Conservation (phyloP, 2,113 vertebrate species). For the Sinocyclocheilus grahami region DNA sequence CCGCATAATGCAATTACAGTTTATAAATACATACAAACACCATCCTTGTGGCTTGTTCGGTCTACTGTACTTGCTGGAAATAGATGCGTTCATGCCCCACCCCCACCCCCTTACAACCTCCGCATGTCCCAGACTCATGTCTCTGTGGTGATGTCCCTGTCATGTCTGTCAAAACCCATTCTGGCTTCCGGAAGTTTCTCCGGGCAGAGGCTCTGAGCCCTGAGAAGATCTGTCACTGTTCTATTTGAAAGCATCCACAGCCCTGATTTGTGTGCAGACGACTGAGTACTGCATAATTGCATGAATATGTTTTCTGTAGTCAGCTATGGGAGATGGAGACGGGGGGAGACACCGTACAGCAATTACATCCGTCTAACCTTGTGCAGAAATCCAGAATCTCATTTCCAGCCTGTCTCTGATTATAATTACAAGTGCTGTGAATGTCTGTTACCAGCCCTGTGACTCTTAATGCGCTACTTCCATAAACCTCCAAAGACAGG, state of each 20-base stretch:
- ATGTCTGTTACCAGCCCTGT: slow-evolving; percentile 45
- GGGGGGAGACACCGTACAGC: slow-evolving; percentile 58
- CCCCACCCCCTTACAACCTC: not conserved
- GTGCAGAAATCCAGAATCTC: slow-evolving; percentile 63
- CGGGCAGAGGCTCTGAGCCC: slow-evolving; percentile 18
- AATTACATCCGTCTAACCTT: slow-evolving; percentile 59
- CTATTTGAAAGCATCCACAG: slow-evolving; percentile 46
- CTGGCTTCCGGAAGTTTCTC: slow-evolving; percentile 34
- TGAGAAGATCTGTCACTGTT: slow-evolving; percentile 39
- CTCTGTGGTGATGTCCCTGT: slow-evolving; percentile 45
- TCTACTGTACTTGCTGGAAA: slow-evolving; percentile 30
- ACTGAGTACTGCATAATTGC: no score
- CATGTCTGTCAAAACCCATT: slow-evolving; percentile 49
- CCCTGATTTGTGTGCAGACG: slow-evolving; percentile 33
- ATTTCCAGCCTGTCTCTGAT: slow-evolving; percentile 69
- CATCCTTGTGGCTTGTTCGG: slow-evolving; percentile 26
- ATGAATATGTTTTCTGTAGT: slow-evolving; percentile 48
- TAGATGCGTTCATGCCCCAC: not conserved
- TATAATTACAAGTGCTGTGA: slow-evolving; percentile 54
- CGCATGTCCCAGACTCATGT: slow-evolving; percentile 29
- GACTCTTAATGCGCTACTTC: slow-evolving; percentile 41
- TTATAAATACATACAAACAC: slow-evolving; percentile 33
- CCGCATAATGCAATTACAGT: slow-evolving; percentile 43
- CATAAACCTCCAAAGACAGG: slow-evolving; percentile 46
- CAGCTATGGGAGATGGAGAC: slow-evolving; percentile 34